Percentiles rank a stretch among this genome's conserved stretches.
Evolutionary conservation across 2,113 vertebrate genomes (phyloP).

Genomic region (Athene noctua): DNA sequence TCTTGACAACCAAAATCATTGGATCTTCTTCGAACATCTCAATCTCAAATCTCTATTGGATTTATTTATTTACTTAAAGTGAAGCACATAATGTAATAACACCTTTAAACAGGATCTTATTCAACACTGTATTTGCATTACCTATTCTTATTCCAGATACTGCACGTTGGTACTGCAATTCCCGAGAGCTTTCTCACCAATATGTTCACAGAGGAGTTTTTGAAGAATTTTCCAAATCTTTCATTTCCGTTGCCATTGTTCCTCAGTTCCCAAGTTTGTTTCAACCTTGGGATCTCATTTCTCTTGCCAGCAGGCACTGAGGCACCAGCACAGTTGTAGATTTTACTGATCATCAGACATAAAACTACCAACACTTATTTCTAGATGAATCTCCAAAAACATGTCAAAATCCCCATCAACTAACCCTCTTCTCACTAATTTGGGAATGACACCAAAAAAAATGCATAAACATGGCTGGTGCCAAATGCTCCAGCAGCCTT

Average conservation of each 20-base stretch:
- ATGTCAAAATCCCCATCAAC: not conserved
- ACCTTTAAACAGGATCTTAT: not conserved
- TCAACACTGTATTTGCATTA: not conserved
- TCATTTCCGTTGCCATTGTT: not conserved
- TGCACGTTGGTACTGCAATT: not conserved
- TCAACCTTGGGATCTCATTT: not conserved
- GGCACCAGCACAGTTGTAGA: not conserved
- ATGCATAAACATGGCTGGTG: not conserved
- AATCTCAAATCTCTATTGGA: not conserved
- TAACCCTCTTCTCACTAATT: not conserved
- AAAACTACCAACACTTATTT: not conserved
- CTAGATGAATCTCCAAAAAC: not conserved
- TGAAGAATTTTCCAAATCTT: not conserved
- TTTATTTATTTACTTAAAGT: not conserved
- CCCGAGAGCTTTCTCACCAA: not conserved
- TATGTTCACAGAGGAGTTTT: not conserved
- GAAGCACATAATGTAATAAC: not conserved
- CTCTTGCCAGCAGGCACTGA: not conserved
- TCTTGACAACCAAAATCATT: not conserved
- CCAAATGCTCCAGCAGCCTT: not conserved
- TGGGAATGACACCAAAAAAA: not conserved
- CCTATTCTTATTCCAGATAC: not conserved
- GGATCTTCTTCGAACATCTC: not conserved
- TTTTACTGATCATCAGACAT: not conserved
- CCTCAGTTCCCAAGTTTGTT: not conserved